These are phyloP conservation scores for Taeniopygia guttata DNA, from an alignment of 2,797 vertebrate species.

Conservation along the genomic window DNA sequence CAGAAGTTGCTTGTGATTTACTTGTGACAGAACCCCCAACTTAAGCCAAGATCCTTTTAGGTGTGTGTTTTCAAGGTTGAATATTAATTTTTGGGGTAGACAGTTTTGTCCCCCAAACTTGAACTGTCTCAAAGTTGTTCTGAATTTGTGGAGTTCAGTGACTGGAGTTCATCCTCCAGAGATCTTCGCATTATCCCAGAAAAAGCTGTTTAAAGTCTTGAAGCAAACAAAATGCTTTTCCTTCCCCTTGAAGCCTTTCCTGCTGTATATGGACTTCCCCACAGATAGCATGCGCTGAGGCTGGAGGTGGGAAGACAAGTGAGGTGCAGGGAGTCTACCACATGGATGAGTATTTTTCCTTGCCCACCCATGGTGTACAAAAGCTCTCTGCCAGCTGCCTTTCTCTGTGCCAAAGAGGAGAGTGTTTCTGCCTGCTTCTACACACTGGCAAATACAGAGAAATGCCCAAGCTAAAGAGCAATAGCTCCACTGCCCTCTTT, in stretches of 20 bases:
- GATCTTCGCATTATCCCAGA: neutral
- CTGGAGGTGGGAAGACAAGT: neutral
- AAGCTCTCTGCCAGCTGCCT: neutral
- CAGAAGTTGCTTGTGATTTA: neutral
- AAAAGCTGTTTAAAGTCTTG: neutral
- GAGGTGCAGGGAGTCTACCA: neutral
- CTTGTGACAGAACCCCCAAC: neutral
- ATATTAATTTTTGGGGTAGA: neutral
- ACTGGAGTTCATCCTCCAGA: neutral
- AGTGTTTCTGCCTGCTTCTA: neutral
- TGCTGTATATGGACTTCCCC: neutral
- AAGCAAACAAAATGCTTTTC: neutral
- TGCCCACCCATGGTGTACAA: neutral
- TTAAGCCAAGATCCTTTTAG: neutral
- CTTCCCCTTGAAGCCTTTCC: neutral
- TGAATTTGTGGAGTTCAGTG: neutral
- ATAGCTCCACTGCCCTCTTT: neutral
- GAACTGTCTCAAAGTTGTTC: neutral
- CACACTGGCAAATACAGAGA: neutral
- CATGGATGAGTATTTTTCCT: fast-evolving
- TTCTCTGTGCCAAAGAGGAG: neutral
- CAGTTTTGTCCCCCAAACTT: neutral
- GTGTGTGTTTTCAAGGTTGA: neutral
- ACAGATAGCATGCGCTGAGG: fast-evolving
- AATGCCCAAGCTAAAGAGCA: neutral